Conservation (phyloP, 2,797 vertebrate species). For the Calcarius lapponicus region DNA sequence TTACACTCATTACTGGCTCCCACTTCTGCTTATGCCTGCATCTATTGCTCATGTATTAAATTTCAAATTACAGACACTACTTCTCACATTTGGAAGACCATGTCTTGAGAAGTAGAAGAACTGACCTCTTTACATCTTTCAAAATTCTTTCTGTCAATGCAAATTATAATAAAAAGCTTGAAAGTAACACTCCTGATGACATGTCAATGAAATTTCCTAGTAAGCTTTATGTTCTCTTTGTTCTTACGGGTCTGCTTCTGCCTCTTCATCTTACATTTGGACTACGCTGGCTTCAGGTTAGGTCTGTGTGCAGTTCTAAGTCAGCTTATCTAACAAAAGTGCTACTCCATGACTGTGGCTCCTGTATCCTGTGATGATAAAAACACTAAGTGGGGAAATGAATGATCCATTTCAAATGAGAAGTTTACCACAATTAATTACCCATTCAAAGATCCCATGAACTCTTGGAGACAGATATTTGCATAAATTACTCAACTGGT, state of each 20-base stretch:
- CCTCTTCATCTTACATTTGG: not conserved
- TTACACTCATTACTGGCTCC: not conserved
- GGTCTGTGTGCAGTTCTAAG: not conserved
- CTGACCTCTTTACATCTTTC: not conserved
- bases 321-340: not conserved
- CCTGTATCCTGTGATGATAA: not conserved
- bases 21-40: not conserved
- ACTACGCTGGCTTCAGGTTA: not conserved
- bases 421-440: not conserved
- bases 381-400: not conserved
- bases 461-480: not conserved
- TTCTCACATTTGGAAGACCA: not conserved
- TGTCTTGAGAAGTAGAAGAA: not conserved
- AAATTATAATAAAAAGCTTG: not conserved
- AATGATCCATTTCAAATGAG: not conserved
- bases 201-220: not conserved
- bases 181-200: not conserved
- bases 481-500: not conserved
- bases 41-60: not conserved
- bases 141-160: not conserved
- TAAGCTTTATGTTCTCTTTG: not conserved
- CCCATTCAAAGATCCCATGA: not conserved
- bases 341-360: fast-evolving
- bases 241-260: fast-evolving
- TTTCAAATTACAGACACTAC: not conserved